phyloP scores from a whole-genome alignment of 2,113 vertebrate species.

The Zingel zingel region DNA sequence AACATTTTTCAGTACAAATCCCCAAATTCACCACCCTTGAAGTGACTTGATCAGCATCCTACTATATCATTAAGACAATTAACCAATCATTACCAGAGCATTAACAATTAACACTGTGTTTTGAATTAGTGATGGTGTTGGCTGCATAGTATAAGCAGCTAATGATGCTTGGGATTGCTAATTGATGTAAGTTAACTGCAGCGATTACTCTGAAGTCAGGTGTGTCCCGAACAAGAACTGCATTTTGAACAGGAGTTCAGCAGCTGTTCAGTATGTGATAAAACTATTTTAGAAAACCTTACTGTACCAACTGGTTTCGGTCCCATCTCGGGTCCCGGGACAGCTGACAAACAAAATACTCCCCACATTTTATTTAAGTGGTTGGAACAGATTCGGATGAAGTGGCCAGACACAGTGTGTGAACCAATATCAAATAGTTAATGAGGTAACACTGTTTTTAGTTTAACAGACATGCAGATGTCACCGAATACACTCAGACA shows the following conservation, averaged over 20 bases:
- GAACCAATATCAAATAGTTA: constrained; percentile 46
- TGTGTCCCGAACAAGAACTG: constrained; percentile 31
- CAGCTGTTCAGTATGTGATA: constrained; percentile 36
- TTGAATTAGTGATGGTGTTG: constrained; percentile 55
- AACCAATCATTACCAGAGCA: constrained; percentile 57
- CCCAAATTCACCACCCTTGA: neutral
- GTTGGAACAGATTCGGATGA: constrained; percentile 31
- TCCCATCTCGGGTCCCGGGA: neutral
- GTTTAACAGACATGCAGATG: constrained; percentile 44
- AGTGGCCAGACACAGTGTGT: constrained; percentile 12
- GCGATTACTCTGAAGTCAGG: constrained; percentile 72
- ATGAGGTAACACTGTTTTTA: constrained; percentile 46
- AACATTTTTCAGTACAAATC: constrained; percentile 30
- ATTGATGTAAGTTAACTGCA: constrained; percentile 77
- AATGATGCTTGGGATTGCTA: constrained; percentile 76
- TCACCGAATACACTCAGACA: constrained; percentile 30
- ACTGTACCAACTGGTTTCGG: constrained; percentile 26
- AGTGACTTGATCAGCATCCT: constrained; percentile 41
- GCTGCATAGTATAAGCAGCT: constrained; percentile 58
- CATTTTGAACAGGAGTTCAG: constrained; percentile 42
- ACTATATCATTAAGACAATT: constrained; percentile 63
- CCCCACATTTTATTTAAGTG: constrained; percentile 28
- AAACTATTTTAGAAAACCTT: neutral
- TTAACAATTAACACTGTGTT: constrained; percentile 64
- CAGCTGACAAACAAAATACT: constrained; percentile 43